These are phyloP conservation scores for Neogobius melanostomus DNA, from an alignment of 2,113 vertebrate species.

Conservation along the genomic window DNA sequence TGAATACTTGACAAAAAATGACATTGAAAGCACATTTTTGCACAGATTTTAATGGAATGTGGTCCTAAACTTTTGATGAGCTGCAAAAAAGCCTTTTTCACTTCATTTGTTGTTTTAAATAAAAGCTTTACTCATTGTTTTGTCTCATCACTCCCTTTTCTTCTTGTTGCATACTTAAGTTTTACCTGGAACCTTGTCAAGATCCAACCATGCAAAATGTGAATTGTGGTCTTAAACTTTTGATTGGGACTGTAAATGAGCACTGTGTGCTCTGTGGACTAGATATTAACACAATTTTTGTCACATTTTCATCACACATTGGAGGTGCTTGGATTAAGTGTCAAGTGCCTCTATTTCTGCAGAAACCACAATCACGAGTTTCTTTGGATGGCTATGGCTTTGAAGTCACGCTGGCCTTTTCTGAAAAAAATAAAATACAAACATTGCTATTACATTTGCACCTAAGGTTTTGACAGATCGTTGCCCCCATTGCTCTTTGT, in stretches of 20 bases:
- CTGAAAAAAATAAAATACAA: constrained; percentile 56
- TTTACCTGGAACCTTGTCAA: too few species aligned
- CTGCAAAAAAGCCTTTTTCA: too few species aligned
- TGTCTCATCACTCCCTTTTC: too few species aligned
- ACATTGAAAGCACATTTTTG: too few species aligned
- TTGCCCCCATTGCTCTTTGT: constrained; percentile 42
- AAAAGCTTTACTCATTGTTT: too few species aligned
- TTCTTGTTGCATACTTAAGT: too few species aligned
- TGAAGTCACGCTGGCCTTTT: constrained; percentile 52
- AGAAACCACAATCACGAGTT: constrained; percentile 47
- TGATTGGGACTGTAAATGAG: neutral
- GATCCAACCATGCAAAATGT: too few species aligned
- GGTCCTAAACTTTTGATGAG: too few species aligned
- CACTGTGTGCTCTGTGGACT: neutral
- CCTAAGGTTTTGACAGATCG: constrained; percentile 51
- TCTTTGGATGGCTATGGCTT: constrained; percentile 58
- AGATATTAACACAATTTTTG: neutral
- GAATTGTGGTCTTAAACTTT: too few species aligned
- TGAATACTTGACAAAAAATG: too few species aligned
- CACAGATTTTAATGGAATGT: too few species aligned
- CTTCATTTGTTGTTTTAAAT: too few species aligned
- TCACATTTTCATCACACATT: constrained; percentile 8
- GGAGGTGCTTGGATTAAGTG: constrained; percentile 5
- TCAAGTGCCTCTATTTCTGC: constrained; percentile 20
- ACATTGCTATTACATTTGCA: constrained; percentile 64